Percentiles rank a stretch among this genome's conserved stretches.
Evolutionary conservation across 2,113 vertebrate genomes (phyloP).

Genomic region (Ceyx cyanopectus): DNA sequence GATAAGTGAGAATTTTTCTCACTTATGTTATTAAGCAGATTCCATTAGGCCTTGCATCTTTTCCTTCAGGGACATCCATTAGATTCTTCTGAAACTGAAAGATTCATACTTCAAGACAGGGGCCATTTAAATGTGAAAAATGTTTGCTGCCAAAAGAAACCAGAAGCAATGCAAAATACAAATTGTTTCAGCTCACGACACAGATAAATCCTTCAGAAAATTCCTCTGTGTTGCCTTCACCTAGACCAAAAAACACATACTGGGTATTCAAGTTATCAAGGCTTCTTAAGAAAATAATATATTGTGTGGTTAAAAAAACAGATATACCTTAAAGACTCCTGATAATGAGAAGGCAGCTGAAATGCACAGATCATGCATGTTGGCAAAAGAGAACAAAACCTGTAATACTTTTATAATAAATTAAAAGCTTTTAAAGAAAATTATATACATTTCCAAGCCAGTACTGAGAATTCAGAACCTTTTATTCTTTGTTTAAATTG

Average conservation of each 20-base stretch:
- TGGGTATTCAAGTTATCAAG: neutral
- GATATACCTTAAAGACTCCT: neutral
- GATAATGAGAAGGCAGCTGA: neutral
- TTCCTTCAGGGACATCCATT: neutral
- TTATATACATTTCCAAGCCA: neutral
- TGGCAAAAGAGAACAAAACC: neutral
- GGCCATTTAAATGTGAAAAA: neutral
- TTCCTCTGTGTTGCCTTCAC: neutral
- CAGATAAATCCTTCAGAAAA: neutral
- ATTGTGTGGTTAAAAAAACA: neutral
- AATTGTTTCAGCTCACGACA: neutral
- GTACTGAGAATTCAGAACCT: neutral
- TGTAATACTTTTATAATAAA: neutral
- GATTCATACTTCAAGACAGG: neutral
- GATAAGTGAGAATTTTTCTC: neutral
- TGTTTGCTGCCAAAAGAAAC: neutral
- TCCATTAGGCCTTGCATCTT: conserved; percentile 7
- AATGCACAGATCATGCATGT: neutral
- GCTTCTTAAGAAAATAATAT: neutral
- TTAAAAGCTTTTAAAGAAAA: neutral
- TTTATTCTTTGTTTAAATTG: neutral
- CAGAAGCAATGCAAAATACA: neutral
- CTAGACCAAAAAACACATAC: neutral
- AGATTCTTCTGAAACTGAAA: conserved; percentile 6
- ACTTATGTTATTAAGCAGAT: neutral